phyloP scores from a whole-genome alignment of 2,113 vertebrate species.

The Corythornis vintsioides region DNA sequence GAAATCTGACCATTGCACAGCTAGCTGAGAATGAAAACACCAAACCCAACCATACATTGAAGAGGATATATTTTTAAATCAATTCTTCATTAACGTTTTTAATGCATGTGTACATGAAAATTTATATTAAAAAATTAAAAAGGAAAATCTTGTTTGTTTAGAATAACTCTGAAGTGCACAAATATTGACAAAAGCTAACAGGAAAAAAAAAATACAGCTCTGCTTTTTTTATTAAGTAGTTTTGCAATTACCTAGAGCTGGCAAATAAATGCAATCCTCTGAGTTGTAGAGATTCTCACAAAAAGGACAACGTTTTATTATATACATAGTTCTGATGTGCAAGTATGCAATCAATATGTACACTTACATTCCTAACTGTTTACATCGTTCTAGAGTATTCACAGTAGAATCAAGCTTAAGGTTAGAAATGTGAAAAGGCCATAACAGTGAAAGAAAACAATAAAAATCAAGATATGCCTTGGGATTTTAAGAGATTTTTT shows the following conservation, averaged over 20 bases:
- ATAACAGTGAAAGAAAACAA: constrained; percentile 71
- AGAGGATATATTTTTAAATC: constrained; percentile 70
- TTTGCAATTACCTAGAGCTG: constrained; percentile 66
- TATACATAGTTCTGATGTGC: constrained; percentile 88
- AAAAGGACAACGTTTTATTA: constrained; percentile 78
- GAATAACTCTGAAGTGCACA: constrained; percentile 80
- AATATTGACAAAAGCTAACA: constrained; percentile 78
- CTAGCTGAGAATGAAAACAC: constrained; percentile 5
- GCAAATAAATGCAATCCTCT: constrained; percentile 59
- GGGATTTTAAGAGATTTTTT: constrained; percentile 46
- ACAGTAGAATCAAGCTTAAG: constrained; percentile 80
- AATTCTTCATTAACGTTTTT: constrained; percentile 75
- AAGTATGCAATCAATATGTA: constrained; percentile 86
- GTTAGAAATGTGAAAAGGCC: constrained; percentile 80
- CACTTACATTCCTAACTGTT: constrained; percentile 84
- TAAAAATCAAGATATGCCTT: constrained; percentile 65
- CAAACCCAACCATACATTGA: constrained; percentile 42
- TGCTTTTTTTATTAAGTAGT: constrained; percentile 73
- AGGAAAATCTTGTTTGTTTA: constrained; percentile 74
- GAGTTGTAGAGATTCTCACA: constrained; percentile 79
- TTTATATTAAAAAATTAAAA: constrained; percentile 81
- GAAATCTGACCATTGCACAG: background rate
- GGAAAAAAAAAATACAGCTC: constrained; percentile 79
- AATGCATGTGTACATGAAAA: constrained; percentile 80
- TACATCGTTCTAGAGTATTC: constrained; percentile 76